These are phyloP conservation scores for Heteropelma amictum DNA, from an alignment of 2,888 invertebrate genomes.

Conservation along the genomic window DNA sequence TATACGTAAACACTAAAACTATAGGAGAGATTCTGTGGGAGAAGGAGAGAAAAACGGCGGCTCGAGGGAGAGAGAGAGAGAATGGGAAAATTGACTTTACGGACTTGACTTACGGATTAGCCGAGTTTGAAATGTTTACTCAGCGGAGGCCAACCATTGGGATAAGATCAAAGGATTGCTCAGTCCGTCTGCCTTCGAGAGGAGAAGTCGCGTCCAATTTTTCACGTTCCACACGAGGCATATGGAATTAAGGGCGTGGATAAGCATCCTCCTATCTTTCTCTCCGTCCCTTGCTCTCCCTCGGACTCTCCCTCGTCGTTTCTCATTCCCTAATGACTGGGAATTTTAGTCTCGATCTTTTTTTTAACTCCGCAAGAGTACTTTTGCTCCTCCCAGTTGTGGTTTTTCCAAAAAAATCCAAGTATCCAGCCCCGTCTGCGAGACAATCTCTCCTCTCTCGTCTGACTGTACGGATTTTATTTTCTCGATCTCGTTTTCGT, in stretches of 20 bases:
- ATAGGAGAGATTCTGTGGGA: not conserved
- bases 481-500: not conserved
- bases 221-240: conserved; percentile 28
- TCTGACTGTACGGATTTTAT: conserved; percentile 23
- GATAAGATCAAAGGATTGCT: conserved; percentile 65
- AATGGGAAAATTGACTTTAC: conserved; percentile 63
- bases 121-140: conserved; percentile 67
- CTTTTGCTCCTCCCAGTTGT: conserved; percentile 3
- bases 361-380: conserved; percentile 21
- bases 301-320: conserved; percentile 3
- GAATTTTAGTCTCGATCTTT: conserved; percentile 48
- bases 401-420: conserved; percentile 27
- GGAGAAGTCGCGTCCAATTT: conserved; percentile 38
- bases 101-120: conserved; percentile 69
- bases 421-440: not conserved
- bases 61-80: conserved; percentile 24
- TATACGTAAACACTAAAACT: conserved; percentile 58
- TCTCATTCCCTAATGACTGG: conserved; percentile 59
- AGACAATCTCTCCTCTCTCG: no score
- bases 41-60: conserved; percentile 38
- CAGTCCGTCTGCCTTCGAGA: conserved; percentile 29
- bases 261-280: conserved; percentile 10
- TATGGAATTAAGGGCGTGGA: conserved; percentile 45
- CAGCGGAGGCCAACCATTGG: conserved; percentile 45
- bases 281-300: not conserved